Percentiles rank a stretch among this genome's conserved stretches.
These are phyloP conservation scores for Hemiscyllium ocellatum DNA, from an alignment of 2,113 vertebrate genomes.

Conservation along the genomic window DNA sequence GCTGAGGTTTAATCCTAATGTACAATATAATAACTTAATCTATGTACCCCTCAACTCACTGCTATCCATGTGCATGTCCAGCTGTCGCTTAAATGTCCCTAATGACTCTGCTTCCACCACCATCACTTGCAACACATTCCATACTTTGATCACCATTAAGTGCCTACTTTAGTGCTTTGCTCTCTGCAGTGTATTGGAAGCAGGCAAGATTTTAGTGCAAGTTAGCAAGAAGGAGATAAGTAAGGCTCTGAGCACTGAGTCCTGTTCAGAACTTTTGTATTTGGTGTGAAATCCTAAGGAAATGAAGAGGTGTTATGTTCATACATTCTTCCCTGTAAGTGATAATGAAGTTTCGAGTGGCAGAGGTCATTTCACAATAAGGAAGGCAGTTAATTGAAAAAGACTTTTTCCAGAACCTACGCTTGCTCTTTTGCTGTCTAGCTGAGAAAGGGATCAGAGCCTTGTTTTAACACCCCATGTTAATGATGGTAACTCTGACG, in stretches of 20 bases:
- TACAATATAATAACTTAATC: no score
- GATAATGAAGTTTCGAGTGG: neutral
- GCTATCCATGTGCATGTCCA: no score
- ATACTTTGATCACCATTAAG: neutral
- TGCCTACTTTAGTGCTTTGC: neutral
- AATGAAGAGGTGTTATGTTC: neutral
- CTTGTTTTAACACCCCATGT: neutral
- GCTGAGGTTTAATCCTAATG: no score
- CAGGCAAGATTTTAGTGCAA: neutral
- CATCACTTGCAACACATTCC: no score
- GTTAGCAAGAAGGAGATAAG: neutral
- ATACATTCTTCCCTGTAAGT: neutral
- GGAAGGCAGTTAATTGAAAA: no score
- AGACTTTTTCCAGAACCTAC: no score
- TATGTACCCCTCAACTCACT: no score
- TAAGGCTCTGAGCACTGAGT: neutral
- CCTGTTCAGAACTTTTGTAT: neutral
- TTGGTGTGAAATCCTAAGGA: neutral
- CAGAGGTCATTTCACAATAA: neutral
- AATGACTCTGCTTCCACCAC: no score
- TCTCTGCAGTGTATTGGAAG: neutral
- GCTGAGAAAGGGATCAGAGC: neutral
- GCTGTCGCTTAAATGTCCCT: no score
- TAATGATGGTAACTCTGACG: neutral
- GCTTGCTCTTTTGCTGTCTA: neutral